phyloP scores from a whole-genome alignment of 2,888 invertebrate species.

The Mesoligia furuncula region DNA sequence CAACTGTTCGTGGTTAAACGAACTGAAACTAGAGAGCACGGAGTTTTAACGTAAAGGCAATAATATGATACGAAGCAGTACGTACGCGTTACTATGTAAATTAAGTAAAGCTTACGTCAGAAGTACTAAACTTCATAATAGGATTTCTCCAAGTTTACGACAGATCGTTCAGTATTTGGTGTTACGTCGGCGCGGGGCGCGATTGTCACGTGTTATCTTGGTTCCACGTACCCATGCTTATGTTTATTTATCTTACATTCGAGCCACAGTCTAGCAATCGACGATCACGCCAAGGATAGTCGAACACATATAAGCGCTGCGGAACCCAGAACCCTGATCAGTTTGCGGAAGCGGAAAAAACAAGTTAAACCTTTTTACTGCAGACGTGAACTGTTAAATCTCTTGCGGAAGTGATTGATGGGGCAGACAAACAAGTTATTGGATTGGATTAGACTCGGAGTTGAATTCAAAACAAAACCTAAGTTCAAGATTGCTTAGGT shows the following conservation, averaged over 20 bases:
- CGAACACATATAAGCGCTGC: constrained; percentile 52
- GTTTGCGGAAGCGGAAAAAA: constrained; percentile 70
- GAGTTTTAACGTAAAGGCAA: constrained; percentile 9
- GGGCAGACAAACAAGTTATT: constrained; percentile 26
- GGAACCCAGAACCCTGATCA: constrained; percentile 69
- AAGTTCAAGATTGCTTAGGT: background rate
- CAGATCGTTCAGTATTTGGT: constrained; percentile 64
- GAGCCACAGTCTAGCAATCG: constrained; percentile 61
- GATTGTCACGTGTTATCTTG: constrained; percentile 76
- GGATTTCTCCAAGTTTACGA: constrained; percentile 73
- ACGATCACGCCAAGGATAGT: constrained; percentile 68
- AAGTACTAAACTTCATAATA: constrained; percentile 72
- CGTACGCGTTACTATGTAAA: constrained; percentile 61
- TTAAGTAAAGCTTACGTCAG: constrained; percentile 68
- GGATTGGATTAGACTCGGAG: background rate
- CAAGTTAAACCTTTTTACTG: constrained; percentile 55
- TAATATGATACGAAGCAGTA: constrained; percentile 20
- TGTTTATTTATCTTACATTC: constrained; percentile 66
- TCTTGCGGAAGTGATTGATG: constrained; percentile 45
- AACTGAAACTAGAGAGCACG: constrained; percentile 10
- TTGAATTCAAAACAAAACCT: constrained; percentile 7
- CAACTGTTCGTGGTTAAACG: constrained; percentile 26
- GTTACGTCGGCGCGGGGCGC: constrained; percentile 57
- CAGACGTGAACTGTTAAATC: constrained; percentile 45
- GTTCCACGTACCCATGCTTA: constrained; percentile 59